Conservation (phyloP, 2,797 vertebrate species). For the Platyrinchus mystaceus region DNA sequence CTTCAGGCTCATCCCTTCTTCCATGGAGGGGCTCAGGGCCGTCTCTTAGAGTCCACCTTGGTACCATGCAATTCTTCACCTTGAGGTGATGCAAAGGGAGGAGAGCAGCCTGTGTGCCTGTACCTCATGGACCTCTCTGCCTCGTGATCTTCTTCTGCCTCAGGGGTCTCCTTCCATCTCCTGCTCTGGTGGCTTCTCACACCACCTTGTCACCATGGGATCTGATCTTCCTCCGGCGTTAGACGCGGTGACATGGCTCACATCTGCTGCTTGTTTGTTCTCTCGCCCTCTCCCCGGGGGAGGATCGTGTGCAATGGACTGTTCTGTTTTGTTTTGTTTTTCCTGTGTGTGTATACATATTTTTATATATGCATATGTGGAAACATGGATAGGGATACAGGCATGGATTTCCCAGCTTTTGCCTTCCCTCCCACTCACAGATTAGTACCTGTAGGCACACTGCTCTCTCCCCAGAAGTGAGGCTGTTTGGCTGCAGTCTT, state of each 20-base stretch:
- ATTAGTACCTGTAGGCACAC: background rate
- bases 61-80: background rate
- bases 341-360: background rate
- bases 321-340: background rate
- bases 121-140: background rate
- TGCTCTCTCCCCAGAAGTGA: background rate
- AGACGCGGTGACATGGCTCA: background rate
- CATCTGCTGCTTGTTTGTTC: background rate
- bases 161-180: background rate
- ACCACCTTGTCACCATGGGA: background rate
- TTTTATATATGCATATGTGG: background rate
- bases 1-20: background rate
- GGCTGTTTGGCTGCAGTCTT: background rate
- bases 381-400: background rate
- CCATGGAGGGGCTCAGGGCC: background rate
- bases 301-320: background rate
- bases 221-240: rapidly evolving
- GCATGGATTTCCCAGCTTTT: background rate
- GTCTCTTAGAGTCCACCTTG: background rate
- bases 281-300: background rate
- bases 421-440: background rate
- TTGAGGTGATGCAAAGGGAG: too few species aligned
- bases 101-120: background rate
- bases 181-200: background rate
- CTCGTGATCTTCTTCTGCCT: background rate